These are phyloP conservation scores for Pararge aegeria DNA, from an alignment of 1,140 invertebrate species.

Conservation along the genomic window DNA sequence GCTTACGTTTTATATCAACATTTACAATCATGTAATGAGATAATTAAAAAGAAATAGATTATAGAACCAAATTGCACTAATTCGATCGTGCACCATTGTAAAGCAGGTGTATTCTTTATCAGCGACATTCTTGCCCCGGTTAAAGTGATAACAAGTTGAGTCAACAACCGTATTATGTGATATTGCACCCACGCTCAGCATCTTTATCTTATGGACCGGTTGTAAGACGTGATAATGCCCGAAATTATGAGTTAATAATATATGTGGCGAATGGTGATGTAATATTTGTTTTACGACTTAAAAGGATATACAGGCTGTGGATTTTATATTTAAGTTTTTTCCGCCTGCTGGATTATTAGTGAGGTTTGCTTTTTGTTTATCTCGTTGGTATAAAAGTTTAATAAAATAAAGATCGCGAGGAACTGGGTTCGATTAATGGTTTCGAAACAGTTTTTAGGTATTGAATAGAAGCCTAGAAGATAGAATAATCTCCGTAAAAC, in stretches of 20 bases:
- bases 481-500: too few species aligned
- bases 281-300: not conserved
- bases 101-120: conserved; percentile 26
- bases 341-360: not conserved
- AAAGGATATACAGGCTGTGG: not conserved
- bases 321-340: not conserved
- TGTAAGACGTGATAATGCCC: conserved; percentile 1
- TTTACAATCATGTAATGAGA: too few species aligned
- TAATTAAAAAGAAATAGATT: too few species aligned
- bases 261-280: not conserved
- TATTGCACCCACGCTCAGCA: conserved; percentile 8
- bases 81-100: not conserved
- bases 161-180: conserved; percentile 20
- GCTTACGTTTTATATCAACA: too few species aligned
- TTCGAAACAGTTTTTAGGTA: too few species aligned
- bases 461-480: too few species aligned
- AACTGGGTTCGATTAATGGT: too few species aligned
- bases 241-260: conserved; percentile 8
- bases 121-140: conserved; percentile 11
- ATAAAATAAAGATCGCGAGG: too few species aligned
- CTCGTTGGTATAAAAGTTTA: too few species aligned
- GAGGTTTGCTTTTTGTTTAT: too few species aligned
- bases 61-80: not conserved
- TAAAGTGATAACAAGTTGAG: conserved; percentile 7
- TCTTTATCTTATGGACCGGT: conserved; percentile 7